Evolutionary conservation across 2,888 invertebrate species (phyloP).

Genomic region (Euplagia quadripunctaria): DNA sequence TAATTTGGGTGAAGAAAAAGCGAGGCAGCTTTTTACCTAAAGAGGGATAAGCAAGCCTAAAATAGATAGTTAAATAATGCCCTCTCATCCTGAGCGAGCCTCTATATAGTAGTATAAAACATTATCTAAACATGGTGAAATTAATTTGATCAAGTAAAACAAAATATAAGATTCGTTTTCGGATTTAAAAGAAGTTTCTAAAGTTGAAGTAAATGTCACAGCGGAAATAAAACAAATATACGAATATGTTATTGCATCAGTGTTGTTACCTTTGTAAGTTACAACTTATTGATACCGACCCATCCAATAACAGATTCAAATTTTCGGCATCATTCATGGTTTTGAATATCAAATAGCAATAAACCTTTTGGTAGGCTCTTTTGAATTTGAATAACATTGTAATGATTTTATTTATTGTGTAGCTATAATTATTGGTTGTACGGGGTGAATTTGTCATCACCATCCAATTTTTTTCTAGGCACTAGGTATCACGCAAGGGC

Average conservation of each 20-base stretch:
- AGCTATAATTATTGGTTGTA: too few species aligned
- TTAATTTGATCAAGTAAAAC: slow-evolving; percentile 1
- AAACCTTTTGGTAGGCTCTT: background rate
- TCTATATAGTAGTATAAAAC: background rate
- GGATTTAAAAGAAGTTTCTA: too few species aligned
- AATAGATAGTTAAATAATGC: background rate
- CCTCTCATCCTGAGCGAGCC: background rate
- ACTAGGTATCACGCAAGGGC: too few species aligned
- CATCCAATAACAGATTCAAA: slow-evolving; percentile 20
- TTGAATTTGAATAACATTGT: background rate
- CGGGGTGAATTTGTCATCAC: too few species aligned
- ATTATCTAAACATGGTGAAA: slow-evolving; percentile 4
- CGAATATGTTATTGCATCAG: slow-evolving; percentile 19
- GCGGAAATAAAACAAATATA: slow-evolving; percentile 36
- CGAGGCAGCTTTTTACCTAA: too few species aligned
- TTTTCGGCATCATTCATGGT: slow-evolving; percentile 11
- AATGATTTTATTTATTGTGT: background rate
- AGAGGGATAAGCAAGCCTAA: background rate
- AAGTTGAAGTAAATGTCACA: slow-evolving; percentile 10
- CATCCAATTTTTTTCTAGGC: too few species aligned
- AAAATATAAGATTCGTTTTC: slow-evolving; percentile 2
- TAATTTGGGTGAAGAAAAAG: background rate
- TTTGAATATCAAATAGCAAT: slow-evolving; percentile 16
- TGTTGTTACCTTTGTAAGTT: background rate
- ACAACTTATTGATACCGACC: slow-evolving; percentile 21